These are phyloP conservation scores for Macrosoma leucophasiata DNA, from an alignment of 2,888 invertebrate species.

Conservation along the genomic window DNA sequence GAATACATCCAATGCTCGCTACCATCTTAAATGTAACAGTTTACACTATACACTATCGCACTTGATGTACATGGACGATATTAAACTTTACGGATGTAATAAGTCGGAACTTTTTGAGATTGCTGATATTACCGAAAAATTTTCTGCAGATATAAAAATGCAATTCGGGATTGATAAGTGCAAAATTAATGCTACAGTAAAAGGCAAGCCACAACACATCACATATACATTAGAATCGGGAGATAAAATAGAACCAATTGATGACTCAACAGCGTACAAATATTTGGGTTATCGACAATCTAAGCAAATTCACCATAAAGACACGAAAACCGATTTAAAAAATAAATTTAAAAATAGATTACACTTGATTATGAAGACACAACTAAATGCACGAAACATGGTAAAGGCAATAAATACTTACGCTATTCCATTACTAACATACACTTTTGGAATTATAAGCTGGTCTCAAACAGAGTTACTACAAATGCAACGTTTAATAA, in stretches of 20 bases:
- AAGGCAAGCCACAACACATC: not conserved
- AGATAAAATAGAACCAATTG: slow-evolving; percentile 9
- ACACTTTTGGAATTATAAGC: too few relatives aligned
- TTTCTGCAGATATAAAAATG: not conserved
- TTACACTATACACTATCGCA: not conserved
- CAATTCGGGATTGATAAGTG: not conserved
- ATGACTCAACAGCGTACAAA: slow-evolving; percentile 1
- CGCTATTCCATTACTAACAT: not conserved
- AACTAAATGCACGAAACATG: not conserved
- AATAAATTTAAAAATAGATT: not conserved
- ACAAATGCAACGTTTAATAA: slow-evolving; percentile 1
- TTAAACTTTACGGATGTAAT: not conserved
- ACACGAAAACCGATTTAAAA: too few relatives aligned
- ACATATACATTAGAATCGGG: slow-evolving; percentile 6
- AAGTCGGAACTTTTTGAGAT: not conserved
- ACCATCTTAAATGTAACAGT: not conserved
- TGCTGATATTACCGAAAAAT: not conserved
- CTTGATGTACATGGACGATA: not conserved
- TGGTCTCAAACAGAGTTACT: not conserved
- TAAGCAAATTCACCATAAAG: not conserved
- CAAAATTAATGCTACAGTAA: not conserved
- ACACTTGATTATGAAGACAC: not conserved
- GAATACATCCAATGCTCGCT: slow-evolving; percentile 1
- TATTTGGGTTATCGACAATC: not conserved
- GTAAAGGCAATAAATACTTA: not conserved